Evolutionary conservation across 2,113 vertebrate species (phyloP), one percentile per base, ranked within the genome.

Genomic region (Hippopotamus amphibius): DNA sequence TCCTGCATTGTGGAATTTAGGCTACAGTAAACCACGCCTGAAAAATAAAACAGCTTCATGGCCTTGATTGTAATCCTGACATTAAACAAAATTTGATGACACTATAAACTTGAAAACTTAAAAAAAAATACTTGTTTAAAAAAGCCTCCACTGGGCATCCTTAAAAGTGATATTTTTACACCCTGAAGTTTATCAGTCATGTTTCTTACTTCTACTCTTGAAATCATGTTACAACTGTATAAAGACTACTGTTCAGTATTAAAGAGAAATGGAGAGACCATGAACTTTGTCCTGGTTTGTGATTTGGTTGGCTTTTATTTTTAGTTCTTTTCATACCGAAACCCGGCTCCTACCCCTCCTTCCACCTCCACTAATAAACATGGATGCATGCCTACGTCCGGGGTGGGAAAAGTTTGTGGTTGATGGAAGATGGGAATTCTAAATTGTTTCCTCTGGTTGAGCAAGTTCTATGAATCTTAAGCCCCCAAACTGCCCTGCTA

Each of bases 151-250:
- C 72, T 65, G 74, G 55, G 84, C 43, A 30, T 63, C 66, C 69
- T 69, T 69, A 59, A 80, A 95, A 87, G 90, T 61, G 53, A 3
- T 82, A 53, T 92, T 97, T 97, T 97, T 96, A 86, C n/a, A 85
- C 69, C 84, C 81, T 61, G 37, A 87, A 92, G 69, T 95, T 66
- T 82, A 17, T 91, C 46, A 53, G 86, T 86, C 46, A 82, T 85
- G 79, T 95, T 97, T 98, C 88, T 82, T 92, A 66, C 63, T 96
- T 96, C 88, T 97, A 59, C 96, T 97, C 87, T 94, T 96, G 74
- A 97, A 95, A 86, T 90, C 28, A 1, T 80, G 68, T 96, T 68
- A 86, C 24, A 72, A 14, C 55, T 96, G 53, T 96, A 81, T 86
- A 82, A 95, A 93, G 63, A 83, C 84, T 77, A 83, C 65, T 96